phyloP scores from a whole-genome alignment of 2,888 invertebrate genomes.

The Rhodophaea formosa region DNA sequence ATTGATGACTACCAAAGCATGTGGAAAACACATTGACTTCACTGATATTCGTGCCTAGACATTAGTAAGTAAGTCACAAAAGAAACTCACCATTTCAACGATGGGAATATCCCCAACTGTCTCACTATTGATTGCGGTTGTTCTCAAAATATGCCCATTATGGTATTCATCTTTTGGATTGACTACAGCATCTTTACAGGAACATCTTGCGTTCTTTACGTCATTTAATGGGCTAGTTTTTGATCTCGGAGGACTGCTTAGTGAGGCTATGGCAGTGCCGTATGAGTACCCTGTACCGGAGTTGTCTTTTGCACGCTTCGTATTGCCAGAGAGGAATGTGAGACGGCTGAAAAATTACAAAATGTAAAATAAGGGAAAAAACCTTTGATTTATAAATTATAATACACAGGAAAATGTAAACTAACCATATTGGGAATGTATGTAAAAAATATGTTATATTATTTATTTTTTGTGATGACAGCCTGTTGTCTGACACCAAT shows the following conservation, averaged over 20 bases:
- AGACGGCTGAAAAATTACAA: slow-evolving; percentile 50
- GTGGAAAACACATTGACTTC: too few species aligned
- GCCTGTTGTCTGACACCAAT: too few species aligned
- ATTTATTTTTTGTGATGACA: too few species aligned
- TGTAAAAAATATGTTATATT: too few species aligned
- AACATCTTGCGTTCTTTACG: slow-evolving; percentile 40
- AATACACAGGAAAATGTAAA: too few species aligned
- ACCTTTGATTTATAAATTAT: too few species aligned
- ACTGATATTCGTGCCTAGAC: too few species aligned
- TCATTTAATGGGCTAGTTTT: slow-evolving; percentile 38
- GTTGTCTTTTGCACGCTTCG: slow-evolving; percentile 70
- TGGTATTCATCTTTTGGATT: slow-evolving; percentile 43
- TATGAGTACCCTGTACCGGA: slow-evolving; percentile 69
- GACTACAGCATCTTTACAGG: slow-evolving; percentile 49
- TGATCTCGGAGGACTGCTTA: slow-evolving; percentile 38
- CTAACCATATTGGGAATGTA: too few species aligned
- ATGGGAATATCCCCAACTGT: slow-evolving; percentile 44
- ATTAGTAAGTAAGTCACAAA: neutral
- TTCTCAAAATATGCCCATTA: slow-evolving; percentile 59
- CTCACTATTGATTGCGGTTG: slow-evolving; percentile 65
- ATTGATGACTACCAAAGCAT: too few species aligned
- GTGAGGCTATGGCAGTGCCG: slow-evolving; percentile 59
- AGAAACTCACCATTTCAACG: slow-evolving; percentile 52
- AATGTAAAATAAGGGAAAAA: neutral
- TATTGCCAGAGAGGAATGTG: slow-evolving; percentile 51